Percentiles rank a stretch among this genome's conserved stretches.
phyloP scores from a whole-genome alignment of 2,113 vertebrate genomes.

The Litocranius walleri region DNA sequence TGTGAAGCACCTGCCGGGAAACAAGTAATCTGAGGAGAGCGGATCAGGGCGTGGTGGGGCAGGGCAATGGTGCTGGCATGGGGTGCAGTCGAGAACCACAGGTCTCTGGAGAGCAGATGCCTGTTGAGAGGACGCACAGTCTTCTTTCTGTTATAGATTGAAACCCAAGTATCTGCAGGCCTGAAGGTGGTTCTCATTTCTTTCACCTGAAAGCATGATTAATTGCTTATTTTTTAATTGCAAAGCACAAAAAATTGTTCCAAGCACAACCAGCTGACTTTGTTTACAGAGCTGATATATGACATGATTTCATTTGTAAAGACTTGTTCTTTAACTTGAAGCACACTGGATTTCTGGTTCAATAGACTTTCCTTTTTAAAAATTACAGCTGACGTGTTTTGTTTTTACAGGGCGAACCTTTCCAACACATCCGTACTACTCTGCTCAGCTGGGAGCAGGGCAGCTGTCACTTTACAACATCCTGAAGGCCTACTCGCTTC shows the following conservation, averaged over 20 bases:
- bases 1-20: not conserved
- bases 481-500: constrained; percentile 87
- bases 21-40: not conserved
- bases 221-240: not conserved
- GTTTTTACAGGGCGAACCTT: constrained; percentile 84
- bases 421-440: constrained; percentile 87
- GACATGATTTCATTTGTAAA: not conserved
- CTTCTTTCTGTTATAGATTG: not conserved
- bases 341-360: not conserved
- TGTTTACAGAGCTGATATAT: not conserved
- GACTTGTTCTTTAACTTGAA: not conserved
- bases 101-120: not conserved
- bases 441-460: constrained; percentile 85
- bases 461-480: constrained; percentile 88
- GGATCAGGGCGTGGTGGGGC: fast-evolving
- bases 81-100: fast-evolving
- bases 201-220: not conserved
- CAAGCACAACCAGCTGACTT: not conserved
- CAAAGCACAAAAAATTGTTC: not conserved
- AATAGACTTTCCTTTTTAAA: not conserved
- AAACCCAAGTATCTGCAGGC: not conserved
- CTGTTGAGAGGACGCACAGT: not conserved
- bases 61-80: not conserved
- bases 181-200: not conserved
- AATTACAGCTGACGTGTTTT: not conserved